Evolutionary conservation across 2,797 vertebrate genomes (phyloP), one percentile per base, ranked within the genome.

Genomic region (Euthynnus affinis): DNA sequence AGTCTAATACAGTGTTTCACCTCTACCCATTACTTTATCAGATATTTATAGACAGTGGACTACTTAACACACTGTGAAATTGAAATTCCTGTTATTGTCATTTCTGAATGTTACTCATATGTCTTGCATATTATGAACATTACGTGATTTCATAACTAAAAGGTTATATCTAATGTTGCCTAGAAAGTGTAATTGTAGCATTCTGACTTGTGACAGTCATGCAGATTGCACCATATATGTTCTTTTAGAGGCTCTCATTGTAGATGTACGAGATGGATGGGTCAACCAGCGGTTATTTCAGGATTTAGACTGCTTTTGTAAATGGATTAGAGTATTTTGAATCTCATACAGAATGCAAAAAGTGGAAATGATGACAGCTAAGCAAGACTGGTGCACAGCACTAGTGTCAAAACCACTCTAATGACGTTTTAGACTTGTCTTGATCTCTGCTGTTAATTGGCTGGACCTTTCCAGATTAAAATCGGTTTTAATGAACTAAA

Each of bases 401-500:
- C 27, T 5, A 29, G 27, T 29, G 27, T 29, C 27, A 29, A 29
- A 29, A 29, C 27, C 44, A 18, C 44, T 48, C 15, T 17, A 20
- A 37, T 22, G 10, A 37, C 7, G 57, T 59, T 3, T 15, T 37
- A 34, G 27, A 10, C 55, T 34, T 48, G 44, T 48, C 44, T 48
- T 48, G 17, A 48, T 48, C 55, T 20, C 55, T 60, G 20, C 57
- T 59, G 10, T 22, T 40, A 18, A 44, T 9, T 40, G 18, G 40
- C 22, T 17, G 13, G 12, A 44, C 12, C 4, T 44, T 44, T 44
- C 13, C 42, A 44, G 42, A 44, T 44, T 44, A 44, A 44, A 44
- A 44, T 61, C 15, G 5, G 18, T 44, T 53, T 59, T 53, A 67
- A 57, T 46, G 13, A 74, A 14, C 22, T 46, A 14, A 60, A 65